Evolutionary conservation across 2,113 vertebrate genomes (phyloP).

Genomic region (Cyanoderma ruficeps): DNA sequence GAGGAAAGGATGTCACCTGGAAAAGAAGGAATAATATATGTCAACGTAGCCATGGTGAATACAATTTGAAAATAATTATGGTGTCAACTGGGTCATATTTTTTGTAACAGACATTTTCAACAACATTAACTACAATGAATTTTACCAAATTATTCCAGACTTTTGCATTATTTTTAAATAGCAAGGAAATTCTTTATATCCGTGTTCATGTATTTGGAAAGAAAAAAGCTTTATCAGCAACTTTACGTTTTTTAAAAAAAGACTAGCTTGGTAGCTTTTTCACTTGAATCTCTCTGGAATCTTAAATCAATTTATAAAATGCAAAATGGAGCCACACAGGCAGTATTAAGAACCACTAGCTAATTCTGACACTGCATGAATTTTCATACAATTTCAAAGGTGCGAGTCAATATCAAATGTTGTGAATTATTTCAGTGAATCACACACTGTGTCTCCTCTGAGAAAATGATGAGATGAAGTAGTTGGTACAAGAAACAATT

Average conservation of each 20-base stretch:
- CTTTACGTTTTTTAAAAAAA: background rate
- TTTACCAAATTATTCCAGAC: background rate
- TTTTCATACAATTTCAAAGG: slow-evolving; percentile 57
- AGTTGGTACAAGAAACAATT: background rate
- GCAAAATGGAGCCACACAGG: background rate
- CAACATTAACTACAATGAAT: background rate
- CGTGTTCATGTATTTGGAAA: background rate
- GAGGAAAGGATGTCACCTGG: background rate
- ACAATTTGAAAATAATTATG: background rate
- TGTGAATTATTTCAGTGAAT: slow-evolving; percentile 13
- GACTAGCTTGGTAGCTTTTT: background rate
- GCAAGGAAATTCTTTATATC: background rate
- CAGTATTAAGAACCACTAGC: slow-evolving; percentile 13
- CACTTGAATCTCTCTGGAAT: background rate
- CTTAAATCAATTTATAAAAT: slow-evolving; percentile 38
- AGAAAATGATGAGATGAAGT: background rate
- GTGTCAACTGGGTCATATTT: background rate
- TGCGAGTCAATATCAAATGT: slow-evolving; percentile 14
- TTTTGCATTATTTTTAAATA: background rate
- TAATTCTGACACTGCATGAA: slow-evolving; percentile 55
- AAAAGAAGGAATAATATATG: background rate
- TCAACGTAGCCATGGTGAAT: background rate
- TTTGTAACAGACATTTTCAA: background rate
- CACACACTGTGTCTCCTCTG: background rate
- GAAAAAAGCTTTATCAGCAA: background rate